Percentiles rank a stretch among this genome's conserved stretches.
Conservation (phyloP, 2,113 vertebrate genomes). For the Menidia beryllina region DNA sequence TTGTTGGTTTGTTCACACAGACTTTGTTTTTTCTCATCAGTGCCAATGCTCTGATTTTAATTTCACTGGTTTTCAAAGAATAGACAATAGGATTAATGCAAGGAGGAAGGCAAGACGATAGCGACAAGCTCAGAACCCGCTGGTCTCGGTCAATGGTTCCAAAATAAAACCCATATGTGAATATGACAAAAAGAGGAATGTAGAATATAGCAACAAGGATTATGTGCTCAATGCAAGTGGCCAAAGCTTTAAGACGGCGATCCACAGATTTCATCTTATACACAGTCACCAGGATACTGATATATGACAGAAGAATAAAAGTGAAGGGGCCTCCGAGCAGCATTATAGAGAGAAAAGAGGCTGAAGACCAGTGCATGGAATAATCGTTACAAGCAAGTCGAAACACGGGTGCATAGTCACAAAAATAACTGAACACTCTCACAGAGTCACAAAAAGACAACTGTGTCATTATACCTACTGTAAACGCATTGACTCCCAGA, state of each 20-base stretch:
- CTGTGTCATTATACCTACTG: slow-evolving; percentile 50
- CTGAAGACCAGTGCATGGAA: slow-evolving; percentile 58
- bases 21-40: slow-evolving; percentile 40
- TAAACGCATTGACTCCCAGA: fast-evolving
- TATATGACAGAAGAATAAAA: slow-evolving; percentile 69
- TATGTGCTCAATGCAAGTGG: slow-evolving; percentile 76
- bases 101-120: slow-evolving; percentile 75
- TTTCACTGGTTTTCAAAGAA: slow-evolving; percentile 77
- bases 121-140: slow-evolving; percentile 67
- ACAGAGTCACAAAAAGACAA: slow-evolving; percentile 77
- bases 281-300: slow-evolving; percentile 67
- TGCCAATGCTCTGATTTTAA: slow-evolving; percentile 48
- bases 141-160: slow-evolving; percentile 50
- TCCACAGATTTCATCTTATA: slow-evolving; percentile 74
- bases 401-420: slow-evolving; percentile 77
- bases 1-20: background rate
- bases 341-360: background rate
- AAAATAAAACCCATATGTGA: slow-evolving; percentile 49
- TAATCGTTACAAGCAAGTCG: slow-evolving; percentile 73
- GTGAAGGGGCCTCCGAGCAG: slow-evolving; percentile 32
- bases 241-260: slow-evolving; percentile 62
- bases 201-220: slow-evolving; percentile 77
- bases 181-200: slow-evolving; percentile 63
- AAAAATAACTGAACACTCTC: slow-evolving; percentile 77
- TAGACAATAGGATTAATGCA: slow-evolving; percentile 78